These are phyloP conservation scores for Irena cyanogastra DNA, from an alignment of 2,113 vertebrate species.

Conservation along the genomic window DNA sequence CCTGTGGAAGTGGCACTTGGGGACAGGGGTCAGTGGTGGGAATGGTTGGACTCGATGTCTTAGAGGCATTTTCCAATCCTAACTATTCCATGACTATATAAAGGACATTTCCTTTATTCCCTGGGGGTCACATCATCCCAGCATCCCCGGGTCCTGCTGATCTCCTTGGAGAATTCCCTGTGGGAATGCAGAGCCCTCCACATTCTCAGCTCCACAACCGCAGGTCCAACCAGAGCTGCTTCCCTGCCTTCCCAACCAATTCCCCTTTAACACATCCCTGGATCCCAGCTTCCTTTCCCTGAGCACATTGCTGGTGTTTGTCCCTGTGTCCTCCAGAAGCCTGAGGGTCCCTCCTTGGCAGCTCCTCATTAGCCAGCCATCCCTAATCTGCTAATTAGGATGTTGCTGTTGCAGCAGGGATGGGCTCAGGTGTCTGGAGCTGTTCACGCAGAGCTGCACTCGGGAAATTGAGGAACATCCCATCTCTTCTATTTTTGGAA, in stretches of 20 bases:
- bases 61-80: not conserved
- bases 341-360: not conserved
- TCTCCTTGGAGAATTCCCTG: not conserved
- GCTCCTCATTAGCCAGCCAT: not conserved
- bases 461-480: accelerated
- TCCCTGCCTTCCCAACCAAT: accelerated
- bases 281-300: not conserved
- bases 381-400: not conserved
- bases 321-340: not conserved
- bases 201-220: not conserved
- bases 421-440: not conserved
- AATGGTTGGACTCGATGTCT: accelerated
- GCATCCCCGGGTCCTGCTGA: not conserved
- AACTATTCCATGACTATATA: accelerated
- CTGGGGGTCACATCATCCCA: not conserved
- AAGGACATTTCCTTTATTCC: accelerated
- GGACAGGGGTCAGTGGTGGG: accelerated
- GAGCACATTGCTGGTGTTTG: accelerated
- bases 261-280: accelerated
- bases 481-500: not conserved
- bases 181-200: accelerated
- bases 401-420: not conserved
- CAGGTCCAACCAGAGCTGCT: accelerated
- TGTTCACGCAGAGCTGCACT: not conserved
- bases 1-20: not conserved